Evolutionary conservation across 2,797 vertebrate species (phyloP).

Genomic region (Acrossocheilus fasciatus): DNA sequence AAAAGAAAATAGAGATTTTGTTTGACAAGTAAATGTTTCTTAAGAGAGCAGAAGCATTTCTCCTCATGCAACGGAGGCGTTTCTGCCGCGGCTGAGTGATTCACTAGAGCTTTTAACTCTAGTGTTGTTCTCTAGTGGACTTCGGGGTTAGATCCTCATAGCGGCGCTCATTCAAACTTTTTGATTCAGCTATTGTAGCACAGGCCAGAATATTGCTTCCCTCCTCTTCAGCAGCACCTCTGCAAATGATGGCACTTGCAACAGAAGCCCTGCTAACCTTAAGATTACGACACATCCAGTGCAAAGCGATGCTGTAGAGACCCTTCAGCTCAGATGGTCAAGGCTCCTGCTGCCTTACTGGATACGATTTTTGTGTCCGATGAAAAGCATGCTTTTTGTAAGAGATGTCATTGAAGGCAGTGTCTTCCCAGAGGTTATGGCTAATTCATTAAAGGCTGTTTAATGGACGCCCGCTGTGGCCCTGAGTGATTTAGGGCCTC

Average conservation of each 20-base stretch:
- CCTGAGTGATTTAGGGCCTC: slow-evolving; percentile 55
- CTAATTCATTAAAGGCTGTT: slow-evolving; percentile 63
- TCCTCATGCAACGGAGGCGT: neutral
- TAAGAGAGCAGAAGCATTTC: neutral
- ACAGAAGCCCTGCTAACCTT: slow-evolving; percentile 30
- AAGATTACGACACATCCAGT: slow-evolving; percentile 25
- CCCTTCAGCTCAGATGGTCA: slow-evolving; percentile 33
- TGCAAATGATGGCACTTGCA: slow-evolving; percentile 34
- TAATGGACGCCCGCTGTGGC: slow-evolving; percentile 54
- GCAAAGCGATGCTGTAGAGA: neutral
- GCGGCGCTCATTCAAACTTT: neutral
- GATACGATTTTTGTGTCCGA: slow-evolving; percentile 4
- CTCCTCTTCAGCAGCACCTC: slow-evolving; percentile 27
- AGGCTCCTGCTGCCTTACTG: slow-evolving; percentile 36
- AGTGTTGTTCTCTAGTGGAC: slow-evolving; percentile 27
- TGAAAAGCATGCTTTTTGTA: slow-evolving; percentile 28
- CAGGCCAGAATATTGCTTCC: slow-evolving; percentile 1
- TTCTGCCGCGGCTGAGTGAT: neutral
- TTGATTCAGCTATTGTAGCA: neutral
- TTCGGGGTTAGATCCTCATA: slow-evolving; percentile 8
- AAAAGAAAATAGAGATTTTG: neutral
- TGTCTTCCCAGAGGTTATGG: slow-evolving; percentile 49
- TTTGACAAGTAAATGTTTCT: neutral
- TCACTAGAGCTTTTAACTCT: slow-evolving; percentile 33
- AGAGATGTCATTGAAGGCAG: slow-evolving; percentile 43